These are phyloP conservation scores for Chaetophractus vellerosus DNA, from an alignment of 2,797 vertebrate species.

Conservation along the genomic window DNA sequence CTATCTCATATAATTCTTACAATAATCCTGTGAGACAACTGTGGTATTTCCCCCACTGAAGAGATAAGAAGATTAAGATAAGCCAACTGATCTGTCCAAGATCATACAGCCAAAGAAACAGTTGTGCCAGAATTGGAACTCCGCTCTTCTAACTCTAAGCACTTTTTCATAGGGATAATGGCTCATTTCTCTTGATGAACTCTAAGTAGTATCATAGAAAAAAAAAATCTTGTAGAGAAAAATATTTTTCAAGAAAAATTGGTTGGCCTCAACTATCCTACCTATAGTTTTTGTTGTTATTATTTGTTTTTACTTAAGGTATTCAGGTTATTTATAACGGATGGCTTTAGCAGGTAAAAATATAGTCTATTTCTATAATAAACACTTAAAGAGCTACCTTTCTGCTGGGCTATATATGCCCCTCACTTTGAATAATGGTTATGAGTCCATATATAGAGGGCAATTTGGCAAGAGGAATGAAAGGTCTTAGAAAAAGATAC, in stretches of 20 bases:
- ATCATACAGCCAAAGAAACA: background rate
- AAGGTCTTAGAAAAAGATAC: conserved; percentile 41
- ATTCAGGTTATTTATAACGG: background rate
- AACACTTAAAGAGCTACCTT: background rate
- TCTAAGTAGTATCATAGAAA: background rate
- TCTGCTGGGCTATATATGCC: background rate
- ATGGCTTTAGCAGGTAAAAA: background rate
- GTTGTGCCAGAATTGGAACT: background rate
- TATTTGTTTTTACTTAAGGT: background rate
- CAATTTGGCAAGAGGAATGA: conserved; percentile 29
- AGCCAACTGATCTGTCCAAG: background rate
- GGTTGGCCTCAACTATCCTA: background rate
- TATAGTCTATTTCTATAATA: background rate
- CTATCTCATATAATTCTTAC: background rate
- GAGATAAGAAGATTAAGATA: background rate
- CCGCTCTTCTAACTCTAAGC: background rate
- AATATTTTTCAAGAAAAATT: background rate
- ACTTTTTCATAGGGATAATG: background rate
- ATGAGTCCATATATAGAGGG: background rate
- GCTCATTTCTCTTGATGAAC: background rate
- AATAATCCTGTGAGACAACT: background rate
- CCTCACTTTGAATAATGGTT: background rate
- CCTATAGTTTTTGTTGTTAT: background rate
- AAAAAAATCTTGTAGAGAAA: background rate
- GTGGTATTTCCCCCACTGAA: background rate